phyloP scores from a whole-genome alignment of 2,888 invertebrate species.

The Hybos culiciformis region DNA sequence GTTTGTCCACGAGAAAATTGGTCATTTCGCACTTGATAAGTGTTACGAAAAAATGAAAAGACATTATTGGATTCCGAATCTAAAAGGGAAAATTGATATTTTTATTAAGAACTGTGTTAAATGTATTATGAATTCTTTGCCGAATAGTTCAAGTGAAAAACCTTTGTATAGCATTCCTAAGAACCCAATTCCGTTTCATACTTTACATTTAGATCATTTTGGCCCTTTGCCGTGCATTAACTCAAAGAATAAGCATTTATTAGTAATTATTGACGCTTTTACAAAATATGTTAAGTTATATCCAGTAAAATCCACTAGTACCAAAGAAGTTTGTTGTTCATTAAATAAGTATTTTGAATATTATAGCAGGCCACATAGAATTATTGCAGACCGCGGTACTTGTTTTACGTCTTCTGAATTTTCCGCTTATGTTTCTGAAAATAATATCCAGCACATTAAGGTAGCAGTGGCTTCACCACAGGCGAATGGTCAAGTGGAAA shows the following conservation, averaged over 20 bases:
- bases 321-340: slow-evolving; percentile 9
- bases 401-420: neutral
- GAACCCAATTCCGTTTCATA: slow-evolving; percentile 9
- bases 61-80: slow-evolving; percentile 14
- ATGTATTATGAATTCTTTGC: neutral
- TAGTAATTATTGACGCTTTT: neutral
- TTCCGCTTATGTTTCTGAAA: too few species aligned
- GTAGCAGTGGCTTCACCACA: too few species aligned
- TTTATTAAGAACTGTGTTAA: too few species aligned
- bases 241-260: neutral
- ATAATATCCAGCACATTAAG: slow-evolving; percentile 8
- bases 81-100: too few species aligned
- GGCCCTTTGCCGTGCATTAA: slow-evolving; percentile 5
- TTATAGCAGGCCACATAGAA: neutral
- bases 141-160: slow-evolving; percentile 13
- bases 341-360: slow-evolving; percentile 1
- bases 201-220: slow-evolving; percentile 2
- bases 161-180: slow-evolving; percentile 17
- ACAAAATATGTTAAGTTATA: neutral
- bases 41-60: too few species aligned
- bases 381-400: neutral
- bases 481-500: too few species aligned
- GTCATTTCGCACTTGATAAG: too few species aligned
- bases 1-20: too few species aligned
- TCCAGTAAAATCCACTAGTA: slow-evolving; percentile 3